Conservation (phyloP, 2,113 vertebrate genomes). For the Motacilla alba region DNA sequence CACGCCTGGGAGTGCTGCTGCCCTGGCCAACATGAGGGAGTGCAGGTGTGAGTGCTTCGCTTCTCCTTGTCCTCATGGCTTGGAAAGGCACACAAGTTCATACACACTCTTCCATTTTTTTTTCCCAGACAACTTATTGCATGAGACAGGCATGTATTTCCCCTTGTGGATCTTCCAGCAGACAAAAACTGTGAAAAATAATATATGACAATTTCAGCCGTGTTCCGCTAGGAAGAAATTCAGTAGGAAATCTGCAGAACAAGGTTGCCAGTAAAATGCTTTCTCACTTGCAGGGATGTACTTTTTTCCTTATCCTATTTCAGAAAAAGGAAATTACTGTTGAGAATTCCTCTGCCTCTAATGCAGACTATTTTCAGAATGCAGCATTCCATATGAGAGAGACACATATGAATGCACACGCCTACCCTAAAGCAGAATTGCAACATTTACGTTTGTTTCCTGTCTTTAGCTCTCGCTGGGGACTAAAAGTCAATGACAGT, state of each 20-base stretch:
- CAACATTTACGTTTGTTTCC: slow-evolving; percentile 1
- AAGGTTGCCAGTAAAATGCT: background rate
- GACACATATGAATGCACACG: background rate
- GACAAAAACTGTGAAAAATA: background rate
- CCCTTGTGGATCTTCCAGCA: background rate
- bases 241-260: background rate
- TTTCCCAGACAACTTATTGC: background rate
- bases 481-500: background rate
- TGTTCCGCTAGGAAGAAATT: background rate
- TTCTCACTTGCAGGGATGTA: background rate
- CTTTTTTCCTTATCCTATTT: background rate
- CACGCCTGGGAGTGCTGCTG: background rate
- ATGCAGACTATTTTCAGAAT: background rate
- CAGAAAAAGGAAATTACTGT: background rate
- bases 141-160: background rate
- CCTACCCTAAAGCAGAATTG: background rate
- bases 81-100: background rate
- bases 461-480: background rate
- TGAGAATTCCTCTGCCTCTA: background rate
- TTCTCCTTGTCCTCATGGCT: background rate
- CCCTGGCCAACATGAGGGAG: background rate
- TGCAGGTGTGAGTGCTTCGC: background rate
- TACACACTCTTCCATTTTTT: background rate
- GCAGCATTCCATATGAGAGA: background rate
- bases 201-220: background rate